Evolutionary conservation across 2,888 invertebrate genomes (phyloP).

Genomic region (Orthosia gracilis): DNA sequence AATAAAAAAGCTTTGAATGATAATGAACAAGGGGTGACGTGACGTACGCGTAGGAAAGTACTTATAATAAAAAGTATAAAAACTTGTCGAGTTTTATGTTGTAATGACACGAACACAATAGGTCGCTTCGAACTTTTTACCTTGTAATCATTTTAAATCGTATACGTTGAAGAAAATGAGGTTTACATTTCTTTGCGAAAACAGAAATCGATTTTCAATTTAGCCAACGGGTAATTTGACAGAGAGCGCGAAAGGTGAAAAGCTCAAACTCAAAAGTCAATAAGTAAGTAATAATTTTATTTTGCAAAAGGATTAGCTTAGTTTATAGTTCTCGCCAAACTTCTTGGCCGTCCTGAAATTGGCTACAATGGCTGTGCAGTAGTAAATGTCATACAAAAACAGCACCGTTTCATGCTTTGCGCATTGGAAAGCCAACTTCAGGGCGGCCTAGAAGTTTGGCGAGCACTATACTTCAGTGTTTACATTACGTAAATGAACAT

Average conservation of each 20-base stretch:
- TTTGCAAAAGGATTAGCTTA: too few relatives aligned
- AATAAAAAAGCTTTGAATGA: slow-evolving; percentile 55
- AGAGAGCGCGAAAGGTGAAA: neutral
- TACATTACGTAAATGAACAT: too few relatives aligned
- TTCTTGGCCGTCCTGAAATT: too few relatives aligned
- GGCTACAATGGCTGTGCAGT: too few relatives aligned
- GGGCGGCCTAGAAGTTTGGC: too few relatives aligned
- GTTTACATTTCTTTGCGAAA: slow-evolving; percentile 14
- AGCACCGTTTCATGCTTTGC: too few relatives aligned
- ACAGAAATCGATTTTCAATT: slow-evolving; percentile 23
- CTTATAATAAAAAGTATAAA: slow-evolving; percentile 45
- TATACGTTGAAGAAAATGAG: slow-evolving; percentile 16
- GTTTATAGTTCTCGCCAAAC: too few relatives aligned
- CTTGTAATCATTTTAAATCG: slow-evolving; percentile 40
- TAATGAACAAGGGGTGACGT: slow-evolving; percentile 48
- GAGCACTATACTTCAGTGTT: too few relatives aligned
- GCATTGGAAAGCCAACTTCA: too few relatives aligned
- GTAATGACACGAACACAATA: slow-evolving; percentile 47
- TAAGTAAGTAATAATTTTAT: too few relatives aligned
- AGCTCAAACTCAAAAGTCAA: neutral
- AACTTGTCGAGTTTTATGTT: slow-evolving; percentile 40
- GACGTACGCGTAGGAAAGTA: slow-evolving; percentile 8
- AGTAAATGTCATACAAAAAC: too few relatives aligned
- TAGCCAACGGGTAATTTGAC: neutral
- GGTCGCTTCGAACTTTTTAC: slow-evolving; percentile 41